Base-by-base conservation (phyloP, 2,888 invertebrate species). In the Drosophila sordidula region DNA sequence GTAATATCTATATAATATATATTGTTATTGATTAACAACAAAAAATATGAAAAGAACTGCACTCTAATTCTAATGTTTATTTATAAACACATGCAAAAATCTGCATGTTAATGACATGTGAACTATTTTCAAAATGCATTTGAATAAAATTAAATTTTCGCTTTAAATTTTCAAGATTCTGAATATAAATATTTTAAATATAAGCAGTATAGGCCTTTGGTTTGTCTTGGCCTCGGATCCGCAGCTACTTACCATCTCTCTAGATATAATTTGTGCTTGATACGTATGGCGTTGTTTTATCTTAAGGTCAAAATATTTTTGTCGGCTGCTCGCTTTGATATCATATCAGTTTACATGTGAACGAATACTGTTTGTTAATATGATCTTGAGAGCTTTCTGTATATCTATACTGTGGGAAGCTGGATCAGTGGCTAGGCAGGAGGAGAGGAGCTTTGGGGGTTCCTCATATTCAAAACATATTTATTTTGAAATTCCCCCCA, bases 1-100 rank as follows among this genome's bases (percentile, higher is more conserved):
- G 75, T 63, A 64, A 58, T 65, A 73, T 50, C 44, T 51, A 42
- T 78, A 18, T 18, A 18, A 18, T 50, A 50, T 51, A 42, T 78
- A 70, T 78, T 89, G 87, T 90, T 89, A 86, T 89, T 78, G 78
- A 78, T 74, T 88, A 90, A 89, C 87, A 87, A 57, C 58, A 47
- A 47, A 61, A 47, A 62, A 34, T 54, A 42, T 54, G 52, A 42
- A 65, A 70, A 54, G 54, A 80, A 62, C 67, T 73, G 75, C 81
- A 82, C 84, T 57, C 67, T 76, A 82, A 68, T 56, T 63, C 61
- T 75, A 75, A 78, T 75, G 84, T 70, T 78, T 66, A 80, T 75
- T 80, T 83, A 80, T 87, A 72, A 77, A 62, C 44, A 46, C 57
- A 64, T 45, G 68, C 68, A 8, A 34, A 38, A 14, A 34, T 49